Base-by-base conservation (phyloP, 2,113 vertebrate species). In the Chaenogobius annularis region DNA sequence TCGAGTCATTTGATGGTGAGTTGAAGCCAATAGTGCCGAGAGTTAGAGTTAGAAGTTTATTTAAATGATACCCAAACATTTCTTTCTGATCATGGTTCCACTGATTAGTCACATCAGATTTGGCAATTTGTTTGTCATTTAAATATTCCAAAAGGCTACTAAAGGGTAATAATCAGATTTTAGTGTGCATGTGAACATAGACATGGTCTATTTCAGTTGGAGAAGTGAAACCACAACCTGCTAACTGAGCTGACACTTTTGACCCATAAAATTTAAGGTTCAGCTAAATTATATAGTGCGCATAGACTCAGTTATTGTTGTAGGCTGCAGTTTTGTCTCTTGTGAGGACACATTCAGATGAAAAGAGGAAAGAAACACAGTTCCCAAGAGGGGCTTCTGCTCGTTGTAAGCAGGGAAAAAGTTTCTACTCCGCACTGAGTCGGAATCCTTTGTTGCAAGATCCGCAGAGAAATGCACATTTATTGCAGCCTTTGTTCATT, bases 381-480 rank as follows among this genome's bases (percentile, higher is more conserved):
- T 31, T 68, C 81, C 80, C 74, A 74, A 47, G 44, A 63, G 75
- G 77, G 35, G 68, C 48, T 58, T 62, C 55, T 72, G 58, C 69
- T 72, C 63, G 68, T 70, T 83, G 59, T 75, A 54, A 78, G 66
- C 67, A 78, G 22, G 20, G 50, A 66, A 40, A 62, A 20, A 5
- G 22, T 20, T n/a, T 74, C 72, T 65, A 66, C 44, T 63, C 31
- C 19, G 35, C 64, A 44, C 64, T 66, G 20, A 55, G n/a, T 23
- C 40, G 52, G 63, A 62, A 75, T n/a, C 47, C 56, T 70, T 74
- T 80, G 47, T 72, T 75, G 75, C 43, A 44, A 31, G 47, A 67
- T 66, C 40, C 66, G 26, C 23, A 1, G 75, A 84, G 64, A 70
- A 69, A 79, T 77, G 14, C 79, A 58, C 73, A 71, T 83, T 76